These are phyloP conservation scores for Procavia capensis DNA, from an alignment of 2,113 vertebrate genomes.

Conservation along the genomic window DNA sequence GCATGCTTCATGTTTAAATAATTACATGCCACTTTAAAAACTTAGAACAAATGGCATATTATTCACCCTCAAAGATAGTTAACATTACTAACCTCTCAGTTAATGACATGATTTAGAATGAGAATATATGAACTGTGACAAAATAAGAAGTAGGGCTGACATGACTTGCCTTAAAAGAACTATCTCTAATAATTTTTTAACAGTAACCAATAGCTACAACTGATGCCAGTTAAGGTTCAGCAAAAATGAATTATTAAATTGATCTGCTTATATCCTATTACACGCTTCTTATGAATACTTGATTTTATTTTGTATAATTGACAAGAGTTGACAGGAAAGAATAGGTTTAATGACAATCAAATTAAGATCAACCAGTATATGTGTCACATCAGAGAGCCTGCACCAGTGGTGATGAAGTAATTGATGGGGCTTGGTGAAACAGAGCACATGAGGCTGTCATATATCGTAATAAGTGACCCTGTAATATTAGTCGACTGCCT, in stretches of 20 bases:
- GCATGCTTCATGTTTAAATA: not conserved
- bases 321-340: constrained; percentile 92
- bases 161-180: constrained; percentile 88
- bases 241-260: constrained; percentile 98
- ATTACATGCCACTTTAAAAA: not conserved
- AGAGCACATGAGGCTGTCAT: constrained; percentile 85
- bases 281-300: constrained; percentile 96
- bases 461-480: constrained; percentile 72
- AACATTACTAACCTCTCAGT: not conserved
- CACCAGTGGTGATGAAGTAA: constrained; percentile 84
- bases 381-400: constrained; percentile 83
- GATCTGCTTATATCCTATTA: constrained; percentile 93
- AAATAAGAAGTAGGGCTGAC: constrained; percentile 86
- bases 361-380: constrained; percentile 88
- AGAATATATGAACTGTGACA: not conserved
- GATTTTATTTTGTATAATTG: constrained; percentile 98
- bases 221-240: constrained; percentile 90
- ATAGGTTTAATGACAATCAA: constrained; percentile 88
- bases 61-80: not conserved
- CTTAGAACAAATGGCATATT: not conserved
- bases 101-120: not conserved
- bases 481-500: constrained; percentile 75
- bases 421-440: constrained; percentile 79
- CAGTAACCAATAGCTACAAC: constrained; percentile 91
- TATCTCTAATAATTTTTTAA: constrained; percentile 91